These are phyloP conservation scores for Drosophila suboccidentalis DNA, from an alignment of 2,888 invertebrate species.

Conservation along the genomic window DNA sequence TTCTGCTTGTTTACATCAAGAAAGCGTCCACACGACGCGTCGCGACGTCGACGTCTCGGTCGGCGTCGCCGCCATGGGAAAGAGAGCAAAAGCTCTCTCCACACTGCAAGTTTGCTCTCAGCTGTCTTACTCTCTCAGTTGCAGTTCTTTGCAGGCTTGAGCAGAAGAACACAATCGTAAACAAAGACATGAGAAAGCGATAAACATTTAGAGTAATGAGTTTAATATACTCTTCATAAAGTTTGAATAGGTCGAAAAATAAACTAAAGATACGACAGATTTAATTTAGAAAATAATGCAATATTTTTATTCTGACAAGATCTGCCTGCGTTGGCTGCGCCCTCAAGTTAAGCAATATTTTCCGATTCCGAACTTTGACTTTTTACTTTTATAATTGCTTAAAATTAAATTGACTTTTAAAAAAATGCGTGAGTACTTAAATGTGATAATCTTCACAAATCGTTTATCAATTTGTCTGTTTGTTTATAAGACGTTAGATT, in stretches of 20 bases:
- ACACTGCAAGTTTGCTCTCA: background rate
- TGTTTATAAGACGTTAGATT: constrained; percentile 9
- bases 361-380: constrained; percentile 2
- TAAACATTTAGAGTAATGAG: background rate
- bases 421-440: background rate
- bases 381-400: constrained; percentile 9
- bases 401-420: background rate
- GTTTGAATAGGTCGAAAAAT: background rate
- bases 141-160: background rate
- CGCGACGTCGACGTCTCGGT: constrained; percentile 1
- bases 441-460: constrained; percentile 7
- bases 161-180: constrained; percentile 4
- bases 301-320: background rate
- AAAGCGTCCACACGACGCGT: constrained; percentile 4
- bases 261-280: background rate
- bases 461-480: background rate
- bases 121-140: background rate
- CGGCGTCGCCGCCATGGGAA: background rate
- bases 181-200: constrained; percentile 12
- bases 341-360: background rate
- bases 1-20: constrained; percentile 21
- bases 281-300: background rate
- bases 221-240: constrained; percentile 14
- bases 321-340: background rate
- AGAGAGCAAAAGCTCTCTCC: constrained; percentile 8